Evolutionary conservation across 2,797 vertebrate species (phyloP), one percentile per base, ranked within the genome.

Genomic region (Phrynocephalus vlangalii): DNA sequence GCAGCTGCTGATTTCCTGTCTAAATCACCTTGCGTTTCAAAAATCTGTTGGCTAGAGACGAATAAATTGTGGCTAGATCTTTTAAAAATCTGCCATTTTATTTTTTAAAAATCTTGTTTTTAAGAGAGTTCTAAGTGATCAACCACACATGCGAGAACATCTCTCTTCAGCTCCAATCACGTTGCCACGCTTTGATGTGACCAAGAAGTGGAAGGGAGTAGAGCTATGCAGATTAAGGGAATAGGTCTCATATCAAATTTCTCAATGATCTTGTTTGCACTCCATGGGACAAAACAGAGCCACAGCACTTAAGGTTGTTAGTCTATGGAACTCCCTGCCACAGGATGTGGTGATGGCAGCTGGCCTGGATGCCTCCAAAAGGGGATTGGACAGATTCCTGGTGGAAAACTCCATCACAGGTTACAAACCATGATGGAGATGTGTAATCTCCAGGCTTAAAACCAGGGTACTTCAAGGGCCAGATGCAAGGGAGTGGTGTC

Each of bases 1-100:
- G 79, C 0, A 88, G 68, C 24, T 76, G 80, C 86, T 10, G 0
- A 30, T 16, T 87, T 78, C 70, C 9, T 77, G 24, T 44, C 71
- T 76, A 90, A 92, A 90, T 33, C 92, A 90, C 1, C 67, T 2
- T 15, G 16, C 26, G 26, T 88, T 87, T 84, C 56, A 91, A 90
- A 83, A 33, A 33, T 33, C 33, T 33, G 33, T 33, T 33, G 33
- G 33, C 33, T 33, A 33, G 2, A 33, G 80, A 86, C 1, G 20
- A 78, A 73, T 1, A 86, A 33, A 92, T 67, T 50, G 48, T 83
- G 30, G 85, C 87, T 71, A 81, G 16, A 83, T 5, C 88, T 79
- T 30, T 16, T 60, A 78, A 75, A 22, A 52, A 52, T 52, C 50
- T 52, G 6, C 50, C 50, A 33, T 33, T 33, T 10, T 24, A 5